phyloP scores from a whole-genome alignment of 64 coral and sea anemone species.

The Montipora capricornis region DNA sequence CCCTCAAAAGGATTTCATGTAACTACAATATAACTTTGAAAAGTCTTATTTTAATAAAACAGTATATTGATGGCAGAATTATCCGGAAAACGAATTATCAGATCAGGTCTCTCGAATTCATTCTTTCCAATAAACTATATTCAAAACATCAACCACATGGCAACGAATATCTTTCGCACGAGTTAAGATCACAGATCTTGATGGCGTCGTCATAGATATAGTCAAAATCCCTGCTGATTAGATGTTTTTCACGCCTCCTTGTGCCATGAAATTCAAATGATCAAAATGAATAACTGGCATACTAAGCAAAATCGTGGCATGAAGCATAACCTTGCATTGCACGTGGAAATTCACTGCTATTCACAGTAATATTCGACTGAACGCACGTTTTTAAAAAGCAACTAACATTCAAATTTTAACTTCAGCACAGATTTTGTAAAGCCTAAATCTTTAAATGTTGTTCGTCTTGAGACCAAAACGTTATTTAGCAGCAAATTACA shows the following conservation, averaged over 20 bases:
- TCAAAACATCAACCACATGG: not conserved
- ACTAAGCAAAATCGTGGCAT: not conserved
- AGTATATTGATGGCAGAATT: conserved; percentile 8
- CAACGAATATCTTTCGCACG: conserved; percentile 23
- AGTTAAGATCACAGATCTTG: not conserved
- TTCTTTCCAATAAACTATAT: not conserved
- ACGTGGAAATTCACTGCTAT: conserved; percentile 39
- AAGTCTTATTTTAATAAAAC: not conserved
- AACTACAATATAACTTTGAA: not conserved
- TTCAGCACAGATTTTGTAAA: conserved; percentile 1
- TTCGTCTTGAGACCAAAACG: conserved; percentile 9
- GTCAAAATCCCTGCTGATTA: not conserved
- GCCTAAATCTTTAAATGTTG: conserved; percentile 5
- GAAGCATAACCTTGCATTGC: not conserved
- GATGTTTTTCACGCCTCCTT: not conserved
- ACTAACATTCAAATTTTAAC: not conserved
- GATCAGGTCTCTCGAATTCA: not conserved
- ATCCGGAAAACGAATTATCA: not conserved
- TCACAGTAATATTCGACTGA: conserved; percentile 3
- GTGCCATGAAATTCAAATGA: not conserved
- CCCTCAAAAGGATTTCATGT: not conserved
- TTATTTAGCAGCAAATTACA: not conserved
- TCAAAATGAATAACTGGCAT: not conserved
- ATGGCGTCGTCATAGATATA: not conserved
- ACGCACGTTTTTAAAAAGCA: conserved; percentile 7